A percentile compares a stretch with the other conserved stretches of the same genome.
These are phyloP conservation scores for Festucalex cinctus DNA, from an alignment of 2,113 vertebrate genomes.

Conservation along the genomic window DNA sequence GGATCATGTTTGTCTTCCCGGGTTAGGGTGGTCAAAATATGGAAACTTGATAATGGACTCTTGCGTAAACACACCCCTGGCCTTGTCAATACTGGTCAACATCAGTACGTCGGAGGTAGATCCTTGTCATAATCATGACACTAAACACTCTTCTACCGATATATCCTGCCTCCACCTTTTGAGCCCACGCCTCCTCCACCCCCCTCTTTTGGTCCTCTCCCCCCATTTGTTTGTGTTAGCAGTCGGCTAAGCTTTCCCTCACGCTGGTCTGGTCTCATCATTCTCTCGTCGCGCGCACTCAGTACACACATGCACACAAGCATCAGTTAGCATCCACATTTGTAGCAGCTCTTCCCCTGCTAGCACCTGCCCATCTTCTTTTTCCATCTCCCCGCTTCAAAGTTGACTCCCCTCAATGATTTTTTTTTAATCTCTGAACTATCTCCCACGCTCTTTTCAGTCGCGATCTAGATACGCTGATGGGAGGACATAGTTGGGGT, in stretches of 20 bases:
- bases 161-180: slow-evolving; percentile 32
- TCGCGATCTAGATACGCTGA: background rate
- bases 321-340: background rate
- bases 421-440: slow-evolving; percentile 16
- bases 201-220: slow-evolving; percentile 16
- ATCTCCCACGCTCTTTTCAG: slow-evolving; percentile 18
- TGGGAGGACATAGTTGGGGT: slow-evolving; percentile 28
- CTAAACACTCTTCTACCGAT: slow-evolving; percentile 35
- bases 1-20: background rate
- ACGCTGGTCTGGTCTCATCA: slow-evolving; percentile 67
- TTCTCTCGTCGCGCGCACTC: slow-evolving; percentile 41
- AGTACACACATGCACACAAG: slow-evolving; percentile 23
- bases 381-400: background rate
- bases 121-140: slow-evolving; percentile 39
- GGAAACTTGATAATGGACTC: slow-evolving; percentile 59
- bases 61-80: slow-evolving; percentile 45
- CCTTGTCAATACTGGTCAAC: slow-evolving; percentile 52
- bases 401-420: slow-evolving; percentile 8
- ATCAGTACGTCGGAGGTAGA: slow-evolving; percentile 46
- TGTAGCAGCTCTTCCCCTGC: slow-evolving; percentile 3
- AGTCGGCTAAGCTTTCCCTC: slow-evolving; percentile 67
- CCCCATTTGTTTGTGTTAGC: slow-evolving; percentile 70
- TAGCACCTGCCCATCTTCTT: slow-evolving; percentile 34
- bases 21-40: slow-evolving; percentile 22
- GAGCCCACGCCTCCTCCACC: slow-evolving; percentile 1